These are phyloP conservation scores for Nomada fabriciana DNA, from an alignment of 2,888 invertebrate genomes.

Conservation along the genomic window DNA sequence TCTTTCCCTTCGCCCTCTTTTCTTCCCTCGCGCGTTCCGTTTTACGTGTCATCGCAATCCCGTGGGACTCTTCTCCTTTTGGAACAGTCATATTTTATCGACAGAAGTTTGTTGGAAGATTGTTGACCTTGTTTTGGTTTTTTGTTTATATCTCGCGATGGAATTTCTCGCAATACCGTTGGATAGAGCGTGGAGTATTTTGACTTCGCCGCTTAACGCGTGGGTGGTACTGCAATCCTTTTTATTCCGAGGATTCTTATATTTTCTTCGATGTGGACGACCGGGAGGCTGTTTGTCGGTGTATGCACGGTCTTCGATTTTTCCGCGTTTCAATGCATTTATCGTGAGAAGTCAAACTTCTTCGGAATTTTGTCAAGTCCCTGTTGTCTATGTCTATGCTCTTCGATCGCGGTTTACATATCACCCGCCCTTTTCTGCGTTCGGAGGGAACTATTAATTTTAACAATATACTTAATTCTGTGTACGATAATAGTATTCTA, in stretches of 20 bases:
- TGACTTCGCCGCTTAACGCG: not conserved
- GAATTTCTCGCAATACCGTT: not conserved
- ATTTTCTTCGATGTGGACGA: not conserved
- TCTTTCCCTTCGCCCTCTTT: not conserved
- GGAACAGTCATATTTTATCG: not conserved
- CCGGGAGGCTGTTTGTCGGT: not conserved
- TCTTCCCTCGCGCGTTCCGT: not conserved
- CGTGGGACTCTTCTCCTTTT: not conserved
- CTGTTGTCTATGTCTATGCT: not conserved
- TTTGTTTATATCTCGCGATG: not conserved
- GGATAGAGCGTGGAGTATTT: not conserved
- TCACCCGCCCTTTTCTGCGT: not conserved
- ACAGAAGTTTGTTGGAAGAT: too few relatives aligned
- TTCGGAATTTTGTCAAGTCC: slow-evolving; percentile 13
- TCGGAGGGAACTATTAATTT: slow-evolving; percentile 68
- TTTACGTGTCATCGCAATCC: not conserved
- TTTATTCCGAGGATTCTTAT: not conserved
- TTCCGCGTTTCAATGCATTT: not conserved
- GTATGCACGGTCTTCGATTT: slow-evolving; percentile 1
- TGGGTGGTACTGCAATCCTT: not conserved
- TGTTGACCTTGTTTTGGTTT: not conserved
- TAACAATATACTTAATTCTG: slow-evolving; percentile 52
- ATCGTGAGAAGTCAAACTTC: not conserved
- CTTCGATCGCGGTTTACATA: slow-evolving; percentile 20
- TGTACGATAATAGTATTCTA: not conserved